phyloP scores from a whole-genome alignment of 2,888 invertebrate species.

The Patella pellucida region DNA sequence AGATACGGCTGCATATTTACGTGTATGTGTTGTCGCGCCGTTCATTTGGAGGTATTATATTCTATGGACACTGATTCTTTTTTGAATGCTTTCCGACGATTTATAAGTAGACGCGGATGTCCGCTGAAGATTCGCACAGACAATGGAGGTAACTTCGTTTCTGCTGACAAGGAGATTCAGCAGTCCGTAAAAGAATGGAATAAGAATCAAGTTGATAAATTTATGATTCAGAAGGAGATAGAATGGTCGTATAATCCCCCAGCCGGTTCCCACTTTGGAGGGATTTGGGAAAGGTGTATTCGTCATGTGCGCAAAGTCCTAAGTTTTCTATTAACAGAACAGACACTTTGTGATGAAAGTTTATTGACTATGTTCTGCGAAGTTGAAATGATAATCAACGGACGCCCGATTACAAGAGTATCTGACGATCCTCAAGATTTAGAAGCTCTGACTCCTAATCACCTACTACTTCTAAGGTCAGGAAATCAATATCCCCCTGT shows the following conservation, averaged over 20 bases:
- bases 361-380: slow-evolving; percentile 30
- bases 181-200: neutral
- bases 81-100: slow-evolving; percentile 26
- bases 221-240: slow-evolving; percentile 27
- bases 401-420: slow-evolving; percentile 25
- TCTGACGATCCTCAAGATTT: slow-evolving; percentile 24
- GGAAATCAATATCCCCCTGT: slow-evolving; percentile 27
- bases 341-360: slow-evolving; percentile 26
- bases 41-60: no score
- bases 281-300: slow-evolving; percentile 37
- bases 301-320: slow-evolving; percentile 28
- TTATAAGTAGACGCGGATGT: slow-evolving; percentile 24
- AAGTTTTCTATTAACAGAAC: slow-evolving; percentile 22
- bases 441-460: slow-evolving; percentile 30
- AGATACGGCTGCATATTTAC: no score
- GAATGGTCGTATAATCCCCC: slow-evolving; percentile 36
- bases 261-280: slow-evolving; percentile 30
- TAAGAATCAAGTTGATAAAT: slow-evolving; percentile 26
- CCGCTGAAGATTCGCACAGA: slow-evolving; percentile 18
- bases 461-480: slow-evolving; percentile 22
- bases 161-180: neutral
- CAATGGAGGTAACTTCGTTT: slow-evolving; percentile 31
- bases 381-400: slow-evolving; percentile 33
- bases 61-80: no score
- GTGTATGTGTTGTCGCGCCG: no score